Base-by-base conservation (phyloP, 37 sponge, comb jelly and placozoan species). In the Halichondria panicea region DNA sequence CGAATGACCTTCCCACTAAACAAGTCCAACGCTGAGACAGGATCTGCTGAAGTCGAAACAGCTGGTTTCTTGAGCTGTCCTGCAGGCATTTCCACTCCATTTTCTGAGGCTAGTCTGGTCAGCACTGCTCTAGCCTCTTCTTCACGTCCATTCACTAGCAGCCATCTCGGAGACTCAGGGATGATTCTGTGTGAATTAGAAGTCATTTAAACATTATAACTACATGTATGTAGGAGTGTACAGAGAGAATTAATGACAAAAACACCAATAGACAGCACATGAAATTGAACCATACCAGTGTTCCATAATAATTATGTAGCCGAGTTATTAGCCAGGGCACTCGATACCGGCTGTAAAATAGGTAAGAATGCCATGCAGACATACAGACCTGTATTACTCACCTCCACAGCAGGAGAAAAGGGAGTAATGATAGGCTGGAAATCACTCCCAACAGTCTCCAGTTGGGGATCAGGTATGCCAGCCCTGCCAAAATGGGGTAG, bases 121-220 rank as follows among this genome's bases (percentile, higher is more conserved):
- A 90, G 70, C 52, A 84, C 82, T 21, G 22, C 31, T 53, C 50
- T 42, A 7, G 91, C 91, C 39, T 90, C 78, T 15, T 55, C 66
- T 21, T 50, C 77, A 6, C 57, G 24, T 3, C 82, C 82, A 63
- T 42, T 75, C 32, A 77, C 57, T 22, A 85, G 68, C 43, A 90
- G 77, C 91, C 91, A 90, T 5, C 87, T 74, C 4, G 91, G 91
- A 72, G 91, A 90, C 73, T 84, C 86, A 53, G 91, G 91, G 13
- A 90, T n/a, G 43, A 37, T 43, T 27, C 90, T 89, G 42, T 1
- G 43, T 0, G 50, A 33, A 63, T 9, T 39, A 41, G 19, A 67
- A 59, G 19, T 24, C 53, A 65, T 54, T 6, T 7, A 77, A 13
- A 65, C 15, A 65, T 65, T 37, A 28, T 27, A 9, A 27, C n/a